phyloP scores from a whole-genome alignment of 2,113 vertebrate species.

The Empidonax traillii region DNA sequence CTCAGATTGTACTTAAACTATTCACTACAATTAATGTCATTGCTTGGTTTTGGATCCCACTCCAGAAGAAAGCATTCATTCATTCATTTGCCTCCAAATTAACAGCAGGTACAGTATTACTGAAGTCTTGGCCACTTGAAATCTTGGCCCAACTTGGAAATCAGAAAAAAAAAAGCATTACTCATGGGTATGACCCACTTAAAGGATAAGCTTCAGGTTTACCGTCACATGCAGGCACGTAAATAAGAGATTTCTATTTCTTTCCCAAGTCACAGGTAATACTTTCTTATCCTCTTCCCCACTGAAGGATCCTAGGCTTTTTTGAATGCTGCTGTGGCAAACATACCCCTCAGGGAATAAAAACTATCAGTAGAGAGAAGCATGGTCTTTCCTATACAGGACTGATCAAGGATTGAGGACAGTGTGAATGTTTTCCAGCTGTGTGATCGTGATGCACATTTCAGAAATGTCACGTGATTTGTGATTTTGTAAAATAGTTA shows the following conservation, averaged over 20 bases:
- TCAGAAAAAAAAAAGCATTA: fast-evolving
- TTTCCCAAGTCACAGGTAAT: neutral
- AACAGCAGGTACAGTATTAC: neutral
- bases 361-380: neutral
- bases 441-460: neutral
- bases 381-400: neutral
- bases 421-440: neutral
- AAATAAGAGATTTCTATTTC: neutral
- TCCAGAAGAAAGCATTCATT: neutral
- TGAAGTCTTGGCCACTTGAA: neutral
- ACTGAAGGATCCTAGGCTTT: neutral
- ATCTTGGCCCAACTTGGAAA: neutral
- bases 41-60: neutral
- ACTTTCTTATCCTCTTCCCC: neutral
- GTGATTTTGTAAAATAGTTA: neutral
- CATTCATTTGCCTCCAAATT: neutral
- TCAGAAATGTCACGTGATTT: neutral
- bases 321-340: neutral
- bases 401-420: neutral
- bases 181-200: neutral
- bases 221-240: neutral
- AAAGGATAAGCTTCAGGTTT: neutral
- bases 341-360: neutral
- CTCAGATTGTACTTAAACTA: neutral
- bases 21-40: neutral